Evolutionary conservation across 2,113 vertebrate species (phyloP).

Genomic region (Psilopogon haemacephalus): DNA sequence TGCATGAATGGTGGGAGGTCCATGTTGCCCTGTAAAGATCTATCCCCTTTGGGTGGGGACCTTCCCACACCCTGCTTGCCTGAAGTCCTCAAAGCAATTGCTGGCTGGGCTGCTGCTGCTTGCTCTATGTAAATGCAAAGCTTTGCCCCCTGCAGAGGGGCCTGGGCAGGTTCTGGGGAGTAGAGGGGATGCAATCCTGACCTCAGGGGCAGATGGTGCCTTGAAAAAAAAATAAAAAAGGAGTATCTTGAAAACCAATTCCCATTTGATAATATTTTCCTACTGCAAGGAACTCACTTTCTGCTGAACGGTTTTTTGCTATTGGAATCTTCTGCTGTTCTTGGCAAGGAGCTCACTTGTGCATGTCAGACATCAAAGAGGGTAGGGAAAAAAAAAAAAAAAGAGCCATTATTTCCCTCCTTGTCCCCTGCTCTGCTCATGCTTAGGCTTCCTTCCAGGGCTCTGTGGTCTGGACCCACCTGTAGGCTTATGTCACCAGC

Average conservation of each 20-base stretch:
- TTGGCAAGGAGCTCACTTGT: background rate
- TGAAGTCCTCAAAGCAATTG: background rate
- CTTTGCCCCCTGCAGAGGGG: background rate
- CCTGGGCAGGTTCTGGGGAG: no score
- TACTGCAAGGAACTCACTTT: background rate
- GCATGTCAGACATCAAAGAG: background rate
- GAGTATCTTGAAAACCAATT: background rate
- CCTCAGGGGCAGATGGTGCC: background rate
- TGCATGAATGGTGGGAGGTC: fast-evolving
- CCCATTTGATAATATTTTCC: background rate
- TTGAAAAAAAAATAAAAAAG: background rate
- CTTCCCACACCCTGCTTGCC: fast-evolving
- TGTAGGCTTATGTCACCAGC: background rate
- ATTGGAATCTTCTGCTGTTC: background rate
- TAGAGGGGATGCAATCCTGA: background rate
- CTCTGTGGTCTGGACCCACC: background rate
- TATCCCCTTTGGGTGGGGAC: fast-evolving
- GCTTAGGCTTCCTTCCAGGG: background rate
- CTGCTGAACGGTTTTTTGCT: background rate
- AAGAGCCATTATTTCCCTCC: background rate
- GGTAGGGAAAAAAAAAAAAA: background rate
- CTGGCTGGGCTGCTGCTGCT: background rate
- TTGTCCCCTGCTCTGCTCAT: background rate
- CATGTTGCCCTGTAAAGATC: background rate
- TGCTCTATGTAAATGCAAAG: background rate